Base-by-base conservation (phyloP, 2,888 invertebrate species). In the Sabatieria punctata region DNA sequence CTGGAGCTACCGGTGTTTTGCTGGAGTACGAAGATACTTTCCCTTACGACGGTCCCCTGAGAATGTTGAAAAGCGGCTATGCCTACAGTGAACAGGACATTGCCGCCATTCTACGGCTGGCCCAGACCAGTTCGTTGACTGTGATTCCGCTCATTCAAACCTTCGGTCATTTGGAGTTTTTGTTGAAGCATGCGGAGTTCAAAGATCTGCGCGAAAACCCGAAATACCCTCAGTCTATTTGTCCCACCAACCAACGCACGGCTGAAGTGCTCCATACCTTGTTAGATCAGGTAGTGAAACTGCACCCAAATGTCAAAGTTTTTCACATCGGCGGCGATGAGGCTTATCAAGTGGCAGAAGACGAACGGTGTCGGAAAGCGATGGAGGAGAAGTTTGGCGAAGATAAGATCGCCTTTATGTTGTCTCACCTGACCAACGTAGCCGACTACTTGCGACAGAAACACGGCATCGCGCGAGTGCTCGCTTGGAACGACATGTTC, bases 1-100 rank as follows among this genome's bases (percentile, higher is more conserved):
- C 62, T 56, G 69, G 69, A 35, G 65, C 66, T 1, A 68, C 66
- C 40, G 68, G 69, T 11, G 47, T 69, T 13, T 55, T 69, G 44
- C 52, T 69, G 21, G 69, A 69, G 51, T 69, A 68, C 59, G 69
- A 69, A 51, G 69, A 69, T 50, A 68, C 65, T 60, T 69, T 69
- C 54, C 69, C 69, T 2, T 69, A 66, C 53, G 54, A 55, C 43
- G 67, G 61, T 4, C 54, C 58, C 19, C 54, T 69, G 15, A 49
- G 51, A 15, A 55, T 55, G 13, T 45, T 66, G 15, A 53, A 56
- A 8, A 52, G 58, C 22, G 51, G 53, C 33, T 51, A 59, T 53
- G 62, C 64, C 26, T 68, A 68, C 56, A 64, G 30, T 2, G 18
- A 18, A 1, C 50, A 49, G 1, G 54, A 55, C 40, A 47, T 56